Conservation (phyloP, 2,113 vertebrate species). For the Tretioscincus oriximinensis region DNA sequence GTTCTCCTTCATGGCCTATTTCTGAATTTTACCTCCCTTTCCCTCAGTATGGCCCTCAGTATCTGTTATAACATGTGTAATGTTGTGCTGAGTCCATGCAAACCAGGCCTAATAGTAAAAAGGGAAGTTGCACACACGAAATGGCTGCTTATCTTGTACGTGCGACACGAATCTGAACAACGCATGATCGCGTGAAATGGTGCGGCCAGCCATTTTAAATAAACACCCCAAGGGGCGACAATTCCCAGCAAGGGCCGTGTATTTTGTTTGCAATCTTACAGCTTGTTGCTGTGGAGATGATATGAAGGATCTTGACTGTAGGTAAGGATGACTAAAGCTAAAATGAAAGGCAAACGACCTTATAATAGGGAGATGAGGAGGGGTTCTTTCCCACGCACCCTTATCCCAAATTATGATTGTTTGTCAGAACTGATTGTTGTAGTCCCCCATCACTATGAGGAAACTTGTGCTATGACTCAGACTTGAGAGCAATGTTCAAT, state of each 20-base stretch:
- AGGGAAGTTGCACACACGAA: conserved; percentile 22
- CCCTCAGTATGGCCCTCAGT: not conserved
- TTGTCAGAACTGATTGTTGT: not conserved
- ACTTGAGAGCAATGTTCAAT: not conserved
- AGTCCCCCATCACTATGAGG: not conserved
- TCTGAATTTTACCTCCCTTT: not conserved
- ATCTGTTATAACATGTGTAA: no score
- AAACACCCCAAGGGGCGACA: not conserved
- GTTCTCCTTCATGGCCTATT: conserved; percentile 5
- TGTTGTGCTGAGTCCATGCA: no score
- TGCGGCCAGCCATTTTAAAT: not conserved
- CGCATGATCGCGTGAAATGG: conserved; percentile 36
- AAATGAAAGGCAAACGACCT: not conserved
- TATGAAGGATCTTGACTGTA: not conserved
- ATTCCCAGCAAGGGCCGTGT: conserved; percentile 24
- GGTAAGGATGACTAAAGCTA: not conserved
- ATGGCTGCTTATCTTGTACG: conserved; percentile 32
- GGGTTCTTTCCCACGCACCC: not conserved
- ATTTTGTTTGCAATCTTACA: conserved; percentile 32
- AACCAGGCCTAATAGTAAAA: not conserved
- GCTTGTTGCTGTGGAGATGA: conserved; percentile 18
- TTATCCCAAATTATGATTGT: not conserved
- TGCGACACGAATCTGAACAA: not conserved
- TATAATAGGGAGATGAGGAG: not conserved
- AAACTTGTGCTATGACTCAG: not conserved